Base-by-base conservation (phyloP, 1,140 invertebrate species). In the Aphelinus certus region DNA sequence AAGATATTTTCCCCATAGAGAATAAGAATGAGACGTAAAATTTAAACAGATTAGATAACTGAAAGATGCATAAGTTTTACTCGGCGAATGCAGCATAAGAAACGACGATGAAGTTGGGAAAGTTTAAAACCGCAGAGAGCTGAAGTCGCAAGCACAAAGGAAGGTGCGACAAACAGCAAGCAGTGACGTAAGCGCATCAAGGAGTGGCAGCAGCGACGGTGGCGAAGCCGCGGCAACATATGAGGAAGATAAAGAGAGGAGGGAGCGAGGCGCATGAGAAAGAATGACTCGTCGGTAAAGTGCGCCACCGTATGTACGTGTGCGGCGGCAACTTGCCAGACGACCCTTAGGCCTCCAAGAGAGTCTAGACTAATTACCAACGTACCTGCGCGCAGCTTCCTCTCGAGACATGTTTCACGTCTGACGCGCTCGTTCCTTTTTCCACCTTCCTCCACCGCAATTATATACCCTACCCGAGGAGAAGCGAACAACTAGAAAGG, bases 341-440 rank as follows among this genome's bases (percentile, higher is more conserved):
- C 75, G 70, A 78, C 78, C 71, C 77, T 76, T 71, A 73, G 78
- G 71, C 67, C 73, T 76, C 71, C 64, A 77, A 78, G 75, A 67
- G 71, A 79, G 80, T 71, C 81, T 80, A 81, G 81, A 83, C 83
- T 82, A 83, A 83, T 84, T 84, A 83, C 79, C 80, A 79, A 83
- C 80, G 79, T 81, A 81, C 76, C 71, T 64, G 64, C 68, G 26
- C 51, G 63, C 63, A 26, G 67, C 53, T 72, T 72, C 76, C 71
- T 77, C 75, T 58, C 64, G 68, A 72, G 62, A 77, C 74, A 76
- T 76, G 78, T 53, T 78, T 80, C 75, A 76, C 68, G 61, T 78
- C 67, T 65, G 66, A 76, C 71, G 63, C 73, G 65, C 62, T 76
- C 71, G 65, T 80, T 80, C 75, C 76, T 78, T 77, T 76, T 80